phyloP scores from a whole-genome alignment of 1,140 invertebrate genomes.

The Antheraea pernyi region DNA sequence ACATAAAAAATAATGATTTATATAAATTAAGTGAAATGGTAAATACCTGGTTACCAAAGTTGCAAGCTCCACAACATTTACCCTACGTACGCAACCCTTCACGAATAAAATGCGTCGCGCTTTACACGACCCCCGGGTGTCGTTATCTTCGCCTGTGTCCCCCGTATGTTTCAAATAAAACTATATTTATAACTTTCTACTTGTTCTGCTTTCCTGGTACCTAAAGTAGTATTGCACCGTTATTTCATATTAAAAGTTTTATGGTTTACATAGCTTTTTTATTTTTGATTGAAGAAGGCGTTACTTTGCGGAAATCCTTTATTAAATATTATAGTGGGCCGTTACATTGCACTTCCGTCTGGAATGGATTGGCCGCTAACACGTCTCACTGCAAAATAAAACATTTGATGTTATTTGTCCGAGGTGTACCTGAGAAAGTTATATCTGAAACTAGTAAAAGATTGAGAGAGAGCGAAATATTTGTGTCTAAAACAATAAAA shows the following conservation, averaged over 20 bases:
- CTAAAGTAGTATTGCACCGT: slow-evolving; percentile 14
- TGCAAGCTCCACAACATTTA: background rate
- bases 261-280: background rate
- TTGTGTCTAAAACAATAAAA: too few species aligned
- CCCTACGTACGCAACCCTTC: slow-evolving; percentile 13
- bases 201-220: slow-evolving; percentile 25
- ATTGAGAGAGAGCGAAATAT: too few species aligned
- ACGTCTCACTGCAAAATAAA: too few species aligned
- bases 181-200: slow-evolving; percentile 55
- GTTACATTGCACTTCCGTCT: too few species aligned
- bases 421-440: too few species aligned
- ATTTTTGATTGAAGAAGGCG: too few species aligned
- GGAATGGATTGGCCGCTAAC: too few species aligned
- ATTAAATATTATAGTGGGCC: too few species aligned
- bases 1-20: too few species aligned
- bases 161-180: slow-evolving; percentile 57
- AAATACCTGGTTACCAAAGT: background rate
- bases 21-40: background rate
- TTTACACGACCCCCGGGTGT: slow-evolving; percentile 48
- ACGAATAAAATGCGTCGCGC: slow-evolving; percentile 44
- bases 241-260: background rate
- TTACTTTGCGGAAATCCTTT: too few species aligned
- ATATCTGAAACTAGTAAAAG: too few species aligned
- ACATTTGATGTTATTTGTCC: too few species aligned
- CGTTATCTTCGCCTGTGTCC: slow-evolving; percentile 46